A percentile compares a stretch with the other conserved stretches of the same genome.
phyloP scores from a whole-genome alignment of 2,113 vertebrate species.

The Coracopsis vasa region DNA sequence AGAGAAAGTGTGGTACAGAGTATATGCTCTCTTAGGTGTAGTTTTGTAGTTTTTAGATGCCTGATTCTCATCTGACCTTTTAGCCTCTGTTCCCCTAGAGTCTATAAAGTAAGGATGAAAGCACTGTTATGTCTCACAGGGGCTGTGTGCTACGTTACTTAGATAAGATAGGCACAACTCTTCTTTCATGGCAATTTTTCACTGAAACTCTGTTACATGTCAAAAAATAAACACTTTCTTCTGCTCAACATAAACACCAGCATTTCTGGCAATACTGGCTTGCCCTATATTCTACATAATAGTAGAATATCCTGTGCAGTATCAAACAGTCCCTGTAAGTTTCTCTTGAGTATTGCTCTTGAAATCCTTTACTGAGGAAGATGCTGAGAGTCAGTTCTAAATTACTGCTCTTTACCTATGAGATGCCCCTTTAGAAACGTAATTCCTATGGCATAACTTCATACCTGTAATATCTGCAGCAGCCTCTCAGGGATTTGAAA shows the following conservation, averaged over 20 bases:
- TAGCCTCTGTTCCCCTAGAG: background rate
- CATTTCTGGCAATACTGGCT: background rate
- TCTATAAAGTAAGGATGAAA: background rate
- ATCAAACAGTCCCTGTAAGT: background rate
- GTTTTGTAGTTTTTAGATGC: background rate
- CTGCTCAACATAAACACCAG: background rate
- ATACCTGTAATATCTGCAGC: background rate
- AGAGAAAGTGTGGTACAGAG: background rate
- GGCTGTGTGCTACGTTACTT: background rate
- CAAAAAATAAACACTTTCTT: background rate
- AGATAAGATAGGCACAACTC: background rate
- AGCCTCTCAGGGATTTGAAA: background rate
- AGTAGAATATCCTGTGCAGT: background rate
- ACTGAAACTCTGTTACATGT: background rate
- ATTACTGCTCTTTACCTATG: background rate
- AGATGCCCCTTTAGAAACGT: background rate
- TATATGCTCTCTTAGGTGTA: background rate
- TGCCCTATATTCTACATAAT: background rate
- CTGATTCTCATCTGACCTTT: background rate
- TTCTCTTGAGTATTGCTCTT: background rate
- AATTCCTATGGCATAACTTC: background rate
- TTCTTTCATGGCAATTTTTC: background rate
- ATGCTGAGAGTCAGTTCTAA: background rate
- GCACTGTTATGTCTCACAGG: background rate
- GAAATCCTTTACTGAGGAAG: background rate